Evolutionary conservation across 2,113 vertebrate genomes (phyloP).

Genomic region (Falco punctatus): DNA sequence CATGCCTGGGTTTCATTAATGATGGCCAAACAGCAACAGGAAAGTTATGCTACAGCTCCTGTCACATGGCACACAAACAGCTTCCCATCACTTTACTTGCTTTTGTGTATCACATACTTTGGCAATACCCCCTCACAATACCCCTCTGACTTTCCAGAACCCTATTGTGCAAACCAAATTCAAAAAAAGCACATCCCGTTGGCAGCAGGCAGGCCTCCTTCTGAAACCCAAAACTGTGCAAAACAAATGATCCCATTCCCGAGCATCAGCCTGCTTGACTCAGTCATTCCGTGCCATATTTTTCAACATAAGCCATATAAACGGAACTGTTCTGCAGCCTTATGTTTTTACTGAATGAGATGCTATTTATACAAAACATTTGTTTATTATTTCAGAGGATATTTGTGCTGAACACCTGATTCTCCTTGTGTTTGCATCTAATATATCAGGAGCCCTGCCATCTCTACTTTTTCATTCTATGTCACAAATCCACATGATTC

Average conservation of each 20-base stretch:
- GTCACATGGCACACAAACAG: neutral
- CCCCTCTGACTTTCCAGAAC: neutral
- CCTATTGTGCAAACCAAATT: neutral
- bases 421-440: neutral
- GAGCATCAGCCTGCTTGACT: neutral
- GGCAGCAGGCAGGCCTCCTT: neutral
- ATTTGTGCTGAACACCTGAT: neutral
- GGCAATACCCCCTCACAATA: neutral
- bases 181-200: neutral
- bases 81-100: neutral
- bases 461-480: neutral
- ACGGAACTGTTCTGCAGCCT: neutral
- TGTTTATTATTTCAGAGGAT: conserved; percentile 1
- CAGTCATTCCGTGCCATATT: neutral
- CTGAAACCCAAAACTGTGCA: neutral
- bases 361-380: conserved; percentile 26
- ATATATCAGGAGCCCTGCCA: neutral
- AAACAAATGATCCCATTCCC: neutral
- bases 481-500: neutral
- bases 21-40: neutral
- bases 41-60: neutral
- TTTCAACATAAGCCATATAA: neutral
- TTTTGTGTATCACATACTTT: neutral
- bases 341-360: neutral
- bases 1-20: neutral